These are phyloP conservation scores for Leptinotarsa lineolata DNA, from an alignment of 1,140 invertebrate species.

Conservation along the genomic window DNA sequence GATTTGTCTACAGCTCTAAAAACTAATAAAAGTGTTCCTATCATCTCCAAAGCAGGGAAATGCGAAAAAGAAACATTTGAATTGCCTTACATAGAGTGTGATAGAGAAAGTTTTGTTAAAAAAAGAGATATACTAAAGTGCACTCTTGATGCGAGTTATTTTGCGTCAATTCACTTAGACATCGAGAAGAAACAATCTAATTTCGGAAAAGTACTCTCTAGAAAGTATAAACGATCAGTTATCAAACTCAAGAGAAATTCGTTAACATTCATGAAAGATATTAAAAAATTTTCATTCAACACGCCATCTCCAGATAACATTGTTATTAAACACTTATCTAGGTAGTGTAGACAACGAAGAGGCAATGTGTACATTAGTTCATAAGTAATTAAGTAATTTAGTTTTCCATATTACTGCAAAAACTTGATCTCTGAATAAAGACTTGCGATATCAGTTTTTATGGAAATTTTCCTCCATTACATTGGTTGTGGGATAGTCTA, in stretches of 20 bases:
- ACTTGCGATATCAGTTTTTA: too few relatives aligned
- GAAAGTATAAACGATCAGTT: slow-evolving; percentile 40
- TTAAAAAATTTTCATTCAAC: slow-evolving; percentile 5
- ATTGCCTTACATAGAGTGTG: slow-evolving; percentile 49
- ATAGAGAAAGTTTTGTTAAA: slow-evolving; percentile 27
- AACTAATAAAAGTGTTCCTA: slow-evolving; percentile 32
- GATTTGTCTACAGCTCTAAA: slow-evolving; percentile 49
- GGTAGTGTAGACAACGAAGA: background rate
- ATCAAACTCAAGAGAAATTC: slow-evolving; percentile 10
- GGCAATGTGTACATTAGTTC: background rate
- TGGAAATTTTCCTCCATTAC: too few relatives aligned
- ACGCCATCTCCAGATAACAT: slow-evolving; percentile 65
- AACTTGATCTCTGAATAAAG: too few relatives aligned
- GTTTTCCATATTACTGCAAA: background rate
- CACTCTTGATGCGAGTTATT: slow-evolving; percentile 50
- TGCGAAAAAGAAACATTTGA: slow-evolving; percentile 42
- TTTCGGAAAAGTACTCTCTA: slow-evolving; percentile 61
- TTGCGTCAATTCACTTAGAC: background rate
- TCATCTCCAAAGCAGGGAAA: slow-evolving; percentile 32
- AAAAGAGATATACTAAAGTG: slow-evolving; percentile 35
- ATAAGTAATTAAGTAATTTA: background rate
- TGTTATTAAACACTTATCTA: slow-evolving; percentile 33
- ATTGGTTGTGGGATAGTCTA: background rate
- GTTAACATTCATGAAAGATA: slow-evolving; percentile 1
- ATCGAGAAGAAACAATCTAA: slow-evolving; percentile 50